Evolutionary conservation across 1,140 invertebrate genomes (phyloP).

Genomic region (Camponotus floridanus): DNA sequence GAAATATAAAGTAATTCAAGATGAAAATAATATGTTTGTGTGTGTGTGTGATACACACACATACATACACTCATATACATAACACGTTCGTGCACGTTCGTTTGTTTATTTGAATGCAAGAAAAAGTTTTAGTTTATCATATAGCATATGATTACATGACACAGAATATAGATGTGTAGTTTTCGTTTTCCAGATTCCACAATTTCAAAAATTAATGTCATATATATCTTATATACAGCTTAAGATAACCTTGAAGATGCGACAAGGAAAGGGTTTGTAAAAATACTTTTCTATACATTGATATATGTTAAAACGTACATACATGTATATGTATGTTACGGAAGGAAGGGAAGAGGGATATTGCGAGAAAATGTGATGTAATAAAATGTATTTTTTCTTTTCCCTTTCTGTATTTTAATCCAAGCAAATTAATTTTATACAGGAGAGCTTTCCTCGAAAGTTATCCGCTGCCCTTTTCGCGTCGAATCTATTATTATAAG

Average conservation of each 20-base stretch:
- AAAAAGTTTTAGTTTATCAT: constrained; percentile 17
- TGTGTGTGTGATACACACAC: too few species aligned
- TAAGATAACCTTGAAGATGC: background rate
- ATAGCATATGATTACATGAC: constrained; percentile 3
- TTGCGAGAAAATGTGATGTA: too few species aligned
- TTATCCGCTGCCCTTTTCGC: background rate
- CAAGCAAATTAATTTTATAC: too few species aligned
- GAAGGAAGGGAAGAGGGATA: too few species aligned
- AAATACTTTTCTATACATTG: background rate
- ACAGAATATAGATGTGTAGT: background rate
- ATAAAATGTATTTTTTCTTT: background rate
- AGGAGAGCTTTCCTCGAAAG: background rate
- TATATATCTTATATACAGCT: background rate
- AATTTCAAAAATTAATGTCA: background rate
- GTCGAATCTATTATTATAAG: background rate
- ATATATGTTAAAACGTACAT: background rate
- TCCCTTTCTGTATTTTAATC: too few species aligned
- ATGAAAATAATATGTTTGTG: background rate
- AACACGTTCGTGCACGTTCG: background rate
- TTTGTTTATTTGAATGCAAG: background rate
- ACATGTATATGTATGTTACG: background rate
- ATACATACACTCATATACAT: too few species aligned
- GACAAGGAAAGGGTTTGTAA: background rate
- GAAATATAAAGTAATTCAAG: background rate
- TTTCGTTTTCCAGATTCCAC: background rate